Base-by-base conservation (phyloP, 1,140 invertebrate genomes). In the Anadara kagoshimensis region DNA sequence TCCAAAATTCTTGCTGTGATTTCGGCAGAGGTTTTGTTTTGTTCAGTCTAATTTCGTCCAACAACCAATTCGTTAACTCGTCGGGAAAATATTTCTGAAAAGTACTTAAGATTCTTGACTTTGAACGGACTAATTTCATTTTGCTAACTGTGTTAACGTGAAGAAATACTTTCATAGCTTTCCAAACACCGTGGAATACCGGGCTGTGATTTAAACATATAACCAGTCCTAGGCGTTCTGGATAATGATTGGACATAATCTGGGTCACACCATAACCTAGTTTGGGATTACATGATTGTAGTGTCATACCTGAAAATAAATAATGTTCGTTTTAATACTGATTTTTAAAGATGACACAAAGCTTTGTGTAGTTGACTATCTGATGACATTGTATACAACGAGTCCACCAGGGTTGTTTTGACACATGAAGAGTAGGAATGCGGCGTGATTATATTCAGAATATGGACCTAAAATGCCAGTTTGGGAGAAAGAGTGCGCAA, bases 171-270 rank as follows among this genome's bases (percentile, higher is more conserved):
- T 87, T 87, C 16, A 88, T 81, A 8, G 86, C 87, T 64, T 83
- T 83, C 85, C 85, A 89, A 14, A 89, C 82, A 1, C 82, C 83
- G 16, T 88, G 88, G 57, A 89, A 89, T 3, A 89, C 45, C 1
- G 82, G 64, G 51, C 76, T 87, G 75, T 87, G 85, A 69, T 88
- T 88, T 3, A 89, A 58, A 74, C 83, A 86, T 29, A 88, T 81
- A 47, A 86, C 85, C 51, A 82, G 47, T 0, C 87, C 88, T 1
- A 89, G 82, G 3, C 85, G 74, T 77, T 89, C 88, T 20, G 88
- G 88, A 67, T 89, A 89, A 68, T 86, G 85, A 59, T 83, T 85
- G 7, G 80, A 73, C 57, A 88, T 70, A 0, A 84, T 59, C 54
- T 85, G 85, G 11, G 84, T 80, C 12, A 86, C 81, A 16, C 79